A percentile compares a stretch with the other conserved stretches of the same genome.
Conservation (phyloP, 2,797 vertebrate species). For the Toxotes lorentzi region DNA sequence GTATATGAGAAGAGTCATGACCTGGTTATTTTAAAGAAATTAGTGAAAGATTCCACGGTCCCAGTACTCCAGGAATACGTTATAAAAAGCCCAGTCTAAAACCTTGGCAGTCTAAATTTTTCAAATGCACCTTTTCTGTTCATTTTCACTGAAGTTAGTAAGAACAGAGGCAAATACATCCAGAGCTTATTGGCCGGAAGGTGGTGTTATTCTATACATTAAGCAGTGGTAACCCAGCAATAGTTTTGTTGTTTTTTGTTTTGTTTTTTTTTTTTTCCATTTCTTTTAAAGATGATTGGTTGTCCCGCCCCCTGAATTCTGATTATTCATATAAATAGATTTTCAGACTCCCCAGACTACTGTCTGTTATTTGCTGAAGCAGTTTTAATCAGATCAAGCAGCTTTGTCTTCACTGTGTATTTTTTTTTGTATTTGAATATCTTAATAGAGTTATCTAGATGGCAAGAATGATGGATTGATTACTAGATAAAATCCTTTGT, state of each 20-base stretch:
- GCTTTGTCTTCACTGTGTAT: not conserved
- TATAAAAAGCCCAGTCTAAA: not conserved
- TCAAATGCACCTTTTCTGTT: not conserved
- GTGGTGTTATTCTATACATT: not conserved
- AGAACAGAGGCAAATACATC: not conserved
- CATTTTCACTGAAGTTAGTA: too few species aligned
- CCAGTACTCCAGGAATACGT: not conserved
- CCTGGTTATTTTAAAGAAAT: conserved; percentile 1
- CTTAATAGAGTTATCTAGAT: not conserved
- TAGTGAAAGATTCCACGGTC: not conserved
- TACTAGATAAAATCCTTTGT: conserved; percentile 23
- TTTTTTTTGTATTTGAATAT: not conserved
- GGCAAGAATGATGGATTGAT: not conserved
- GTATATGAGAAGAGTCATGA: conserved; percentile 6
- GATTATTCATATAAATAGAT: not conserved
- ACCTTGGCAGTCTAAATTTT: not conserved
- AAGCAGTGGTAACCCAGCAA: not conserved
- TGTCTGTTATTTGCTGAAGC: not conserved
- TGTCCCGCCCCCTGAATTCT: not conserved
- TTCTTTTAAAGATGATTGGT: not conserved
- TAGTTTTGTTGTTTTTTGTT: not conserved
- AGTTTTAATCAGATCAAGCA: not conserved
- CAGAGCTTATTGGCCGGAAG: not conserved
- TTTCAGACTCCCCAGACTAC: not conserved
- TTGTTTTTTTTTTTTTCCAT: not conserved